Evolutionary conservation across 2,888 invertebrate species (phyloP), one percentile per base, ranked within the genome.

Genomic region (Petrolisthes manimaculis): DNA sequence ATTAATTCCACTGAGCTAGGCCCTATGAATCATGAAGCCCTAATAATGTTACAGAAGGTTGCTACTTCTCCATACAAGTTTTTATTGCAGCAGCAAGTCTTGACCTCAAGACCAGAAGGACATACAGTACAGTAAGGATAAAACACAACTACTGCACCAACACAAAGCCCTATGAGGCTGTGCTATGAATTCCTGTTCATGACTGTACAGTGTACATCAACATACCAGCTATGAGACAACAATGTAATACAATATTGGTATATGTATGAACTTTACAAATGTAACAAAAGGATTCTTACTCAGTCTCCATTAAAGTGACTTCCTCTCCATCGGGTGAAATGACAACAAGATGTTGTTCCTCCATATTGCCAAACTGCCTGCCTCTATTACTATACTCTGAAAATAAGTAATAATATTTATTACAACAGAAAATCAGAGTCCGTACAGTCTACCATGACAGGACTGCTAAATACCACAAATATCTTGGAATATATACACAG

Each of bases 271-370:
- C 18, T 37, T 14, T 24, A 61, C 37, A 21, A 24, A 67, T 61
- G 8, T 4, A 80, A 69, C 14, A 8, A 74, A 2, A 54, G 69
- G 21, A 5, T 24, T 21, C 89, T 86, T 86, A 89, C 89, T 89
- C 89, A 37, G 89, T 89, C 55, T 89, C 89, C 83, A 86, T 86
- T 5, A 89, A 84, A 74, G 86, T 89, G 54, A 89, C 61, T 83
- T 89, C 89, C 37, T 84, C 89, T 5, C 86, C 75, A 79, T 86
- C 89, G 14, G 79, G 67, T 71, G 89, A 79, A 80, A 87, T 79
- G 12, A 87, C 83, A 79, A 87, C n/a, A n/a, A 84, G 67, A n/a
- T 83, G 87, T n/a, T 87, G 83, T 79, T 87, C 87, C 79, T 87
- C 87, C 87, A 87, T 87, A 61, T 37, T 61, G 53, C 51, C 37